Evolutionary conservation across 2,888 invertebrate species (phyloP), one percentile per base, ranked within the genome.

Genomic region (Gasteruption jaculator): DNA sequence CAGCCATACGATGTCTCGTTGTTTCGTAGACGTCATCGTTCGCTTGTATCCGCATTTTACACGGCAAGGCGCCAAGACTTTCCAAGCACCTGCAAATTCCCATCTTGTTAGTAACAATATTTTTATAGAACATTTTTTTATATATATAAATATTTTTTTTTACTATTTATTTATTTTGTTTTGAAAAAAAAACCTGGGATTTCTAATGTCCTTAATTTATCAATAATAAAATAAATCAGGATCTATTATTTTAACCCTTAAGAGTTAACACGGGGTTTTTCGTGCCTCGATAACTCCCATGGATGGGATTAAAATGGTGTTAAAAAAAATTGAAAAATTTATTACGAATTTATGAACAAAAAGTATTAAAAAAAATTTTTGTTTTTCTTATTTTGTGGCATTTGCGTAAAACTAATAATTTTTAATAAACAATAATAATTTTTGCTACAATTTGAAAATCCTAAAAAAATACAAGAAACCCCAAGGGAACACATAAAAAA

Each of bases 21-120:
- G 86, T 84, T 74, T 91, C 91, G 75, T 94, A 95, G 46, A 92
- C 89, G 77, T 95, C 94, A 67, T 94, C 94, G 65, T 91, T 94
- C 61, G 95, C 95, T 71, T 88, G 89, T 58, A 95, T 86, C 53
- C 91, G 85, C 82, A 95, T 87, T 71, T 89, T 88, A 71, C 85
- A 81, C 60, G 86, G 84, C 74, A 95, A 78, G 55, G 87, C 80
- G 56, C 94, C 95, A 74, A 92, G 81, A 60, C 85, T 83, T 73
- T 87, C 86, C 72, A 91, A 75, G 52, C 82, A 80, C 61, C 78
- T 76, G 57, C 68, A 53, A 50, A 44, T n/a, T n/a, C n/a, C n/a
- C n/a, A n/a, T n/a, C n/a, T n/a, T n/a, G n/a, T n/a, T 11, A 35
- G 38, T 14, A 34, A 36, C 27, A 42, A n/a, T n/a, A n/a, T n/a